phyloP scores from a whole-genome alignment of 2,888 invertebrate genomes.

The Chaetogeoica ovagalla region DNA sequence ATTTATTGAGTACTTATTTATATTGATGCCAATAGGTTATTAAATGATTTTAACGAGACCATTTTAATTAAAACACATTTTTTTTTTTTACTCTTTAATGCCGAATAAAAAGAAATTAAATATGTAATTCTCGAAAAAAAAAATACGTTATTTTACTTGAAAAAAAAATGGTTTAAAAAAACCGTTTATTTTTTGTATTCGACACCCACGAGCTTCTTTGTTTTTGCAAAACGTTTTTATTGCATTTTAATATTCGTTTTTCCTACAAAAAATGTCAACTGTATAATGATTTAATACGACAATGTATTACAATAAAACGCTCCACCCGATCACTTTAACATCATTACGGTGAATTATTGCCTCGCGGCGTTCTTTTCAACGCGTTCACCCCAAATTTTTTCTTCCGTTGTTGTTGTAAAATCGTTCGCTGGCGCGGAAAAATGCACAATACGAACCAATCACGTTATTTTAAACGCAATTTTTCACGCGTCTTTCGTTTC shows the following conservation, averaged over 20 bases:
- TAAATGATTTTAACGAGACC: no score
- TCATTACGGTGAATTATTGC: not conserved
- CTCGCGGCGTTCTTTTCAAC: constrained; percentile 10
- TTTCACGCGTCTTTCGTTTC: constrained; percentile 12
- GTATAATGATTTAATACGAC: not conserved
- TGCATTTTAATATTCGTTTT: not conserved
- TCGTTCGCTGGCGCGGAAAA: constrained; percentile 24
- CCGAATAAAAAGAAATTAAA: no score
- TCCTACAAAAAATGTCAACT: not conserved
- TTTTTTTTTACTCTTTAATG: no score
- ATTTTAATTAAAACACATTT: no score
- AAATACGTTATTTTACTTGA: no score
- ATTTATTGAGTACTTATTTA: no score
- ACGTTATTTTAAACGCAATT: constrained; percentile 15
- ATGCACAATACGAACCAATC: constrained; percentile 6
- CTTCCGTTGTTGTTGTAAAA: no score
- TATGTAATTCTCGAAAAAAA: no score
- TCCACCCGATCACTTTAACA: not conserved
- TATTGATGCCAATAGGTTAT: no score
- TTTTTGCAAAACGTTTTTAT: not conserved
- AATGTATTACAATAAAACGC: no score
- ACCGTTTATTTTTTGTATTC: no score
- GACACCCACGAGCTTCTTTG: not conserved
- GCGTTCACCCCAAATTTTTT: not conserved
- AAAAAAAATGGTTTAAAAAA: no score